phyloP scores from a whole-genome alignment of 2,888 invertebrate species.

The Fissipunctia ypsillon region DNA sequence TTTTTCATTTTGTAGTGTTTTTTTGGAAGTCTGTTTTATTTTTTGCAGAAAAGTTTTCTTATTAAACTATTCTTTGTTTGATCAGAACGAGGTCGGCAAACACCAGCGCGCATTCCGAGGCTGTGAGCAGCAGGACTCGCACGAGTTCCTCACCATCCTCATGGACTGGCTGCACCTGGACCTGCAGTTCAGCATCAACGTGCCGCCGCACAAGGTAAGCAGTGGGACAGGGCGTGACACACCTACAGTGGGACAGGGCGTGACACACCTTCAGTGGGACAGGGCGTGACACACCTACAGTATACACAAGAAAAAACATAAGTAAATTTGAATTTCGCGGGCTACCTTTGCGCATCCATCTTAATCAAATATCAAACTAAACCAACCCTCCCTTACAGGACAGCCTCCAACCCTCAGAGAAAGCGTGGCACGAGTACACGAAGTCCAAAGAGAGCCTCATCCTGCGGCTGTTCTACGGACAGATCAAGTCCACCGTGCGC shows the following conservation, averaged over 20 bases:
- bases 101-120: constrained; percentile 94
- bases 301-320: too few species aligned
- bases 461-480: constrained; percentile 95
- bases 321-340: too few species aligned
- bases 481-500: constrained; percentile 95
- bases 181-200: constrained; percentile 87
- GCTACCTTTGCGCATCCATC: too few species aligned
- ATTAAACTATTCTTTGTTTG: too few species aligned
- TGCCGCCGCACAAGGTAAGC: constrained; percentile 81
- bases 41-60: too few species aligned
- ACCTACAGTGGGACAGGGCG: too few species aligned
- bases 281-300: too few species aligned
- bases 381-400: constrained; percentile 75
- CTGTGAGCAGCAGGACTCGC: constrained; percentile 97
- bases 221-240: too few species aligned
- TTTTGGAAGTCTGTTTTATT: too few species aligned
- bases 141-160: constrained; percentile 96
- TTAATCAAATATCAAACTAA: too few species aligned
- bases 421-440: constrained; percentile 94
- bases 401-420: constrained; percentile 83
- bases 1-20: too few species aligned
- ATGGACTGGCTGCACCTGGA: constrained; percentile 97
- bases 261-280: too few species aligned
- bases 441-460: constrained; percentile 93
- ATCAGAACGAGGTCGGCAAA: constrained; percentile 93